Evolutionary conservation across 37 sponge, comb jelly and placozoan species (phyloP).

Genomic region (Halichondria panicea): DNA sequence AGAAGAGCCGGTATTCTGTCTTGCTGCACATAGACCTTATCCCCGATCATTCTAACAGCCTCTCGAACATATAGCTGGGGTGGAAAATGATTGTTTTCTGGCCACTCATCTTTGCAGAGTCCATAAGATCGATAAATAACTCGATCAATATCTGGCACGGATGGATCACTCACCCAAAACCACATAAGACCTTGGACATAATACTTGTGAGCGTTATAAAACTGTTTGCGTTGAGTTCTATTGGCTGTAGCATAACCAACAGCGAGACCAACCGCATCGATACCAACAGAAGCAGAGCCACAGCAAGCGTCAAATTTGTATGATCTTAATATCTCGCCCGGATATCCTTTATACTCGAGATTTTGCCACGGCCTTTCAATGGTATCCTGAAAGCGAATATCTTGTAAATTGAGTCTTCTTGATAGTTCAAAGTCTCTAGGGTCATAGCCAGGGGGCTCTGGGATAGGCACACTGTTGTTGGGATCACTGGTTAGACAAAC

Average conservation of each 20-base stretch:
- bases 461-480: background rate
- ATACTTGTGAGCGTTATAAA: background rate
- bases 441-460: constrained; percentile 1
- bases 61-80: constrained; percentile 7
- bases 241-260: background rate
- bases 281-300: background rate
- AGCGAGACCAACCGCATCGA: constrained; percentile 2
- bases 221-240: background rate
- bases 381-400: background rate
- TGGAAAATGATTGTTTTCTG: constrained; percentile 2
- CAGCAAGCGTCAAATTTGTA: constrained; percentile 3
- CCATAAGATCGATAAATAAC: background rate
- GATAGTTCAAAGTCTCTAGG: background rate
- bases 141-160: background rate
- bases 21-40: background rate
- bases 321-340: background rate
- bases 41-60: background rate
- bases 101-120: constrained; percentile 15
- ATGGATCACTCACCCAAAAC: constrained; percentile 3
- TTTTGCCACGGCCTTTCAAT: background rate
- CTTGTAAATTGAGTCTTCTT: background rate
- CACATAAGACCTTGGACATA: constrained; percentile 12
- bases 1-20: background rate
- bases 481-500: background rate
- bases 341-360: background rate